Evolutionary conservation across 2,888 invertebrate genomes (phyloP).

Genomic region (Drosophila histrio): DNA sequence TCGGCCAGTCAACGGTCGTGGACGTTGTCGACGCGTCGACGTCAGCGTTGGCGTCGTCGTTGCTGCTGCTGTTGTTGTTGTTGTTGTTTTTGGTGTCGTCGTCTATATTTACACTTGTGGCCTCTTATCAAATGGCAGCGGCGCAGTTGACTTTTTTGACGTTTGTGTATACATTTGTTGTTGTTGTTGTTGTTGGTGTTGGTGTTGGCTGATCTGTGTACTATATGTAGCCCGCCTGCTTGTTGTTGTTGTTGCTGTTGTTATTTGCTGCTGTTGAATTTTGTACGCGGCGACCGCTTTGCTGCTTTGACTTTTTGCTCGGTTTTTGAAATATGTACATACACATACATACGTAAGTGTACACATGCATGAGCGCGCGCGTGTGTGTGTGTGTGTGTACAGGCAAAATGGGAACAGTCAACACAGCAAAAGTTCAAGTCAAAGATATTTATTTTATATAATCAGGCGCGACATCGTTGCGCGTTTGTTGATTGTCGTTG

Average conservation of each 20-base stretch:
- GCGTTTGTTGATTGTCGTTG: slow-evolving; percentile 52
- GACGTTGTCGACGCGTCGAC: slow-evolving; percentile 56
- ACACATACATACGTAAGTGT: slow-evolving; percentile 8
- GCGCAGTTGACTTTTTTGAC: slow-evolving; percentile 81
- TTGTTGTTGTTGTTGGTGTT: slow-evolving; percentile 37
- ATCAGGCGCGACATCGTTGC: slow-evolving; percentile 65
- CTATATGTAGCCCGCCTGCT: slow-evolving; percentile 60
- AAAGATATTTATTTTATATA: slow-evolving; percentile 68
- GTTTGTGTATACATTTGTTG: slow-evolving; percentile 68
- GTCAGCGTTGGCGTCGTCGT: slow-evolving; percentile 15
- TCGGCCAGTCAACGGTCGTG: slow-evolving; percentile 76
- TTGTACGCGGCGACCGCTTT: slow-evolving; percentile 75
- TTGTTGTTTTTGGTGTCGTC: slow-evolving; percentile 55
- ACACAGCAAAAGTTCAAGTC: slow-evolving; percentile 71
- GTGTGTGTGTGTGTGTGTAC: slow-evolving; percentile 14
- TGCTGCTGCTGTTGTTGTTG: slow-evolving; percentile 29
- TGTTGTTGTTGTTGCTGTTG: slow-evolving; percentile 46
- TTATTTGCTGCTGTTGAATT: slow-evolving; percentile 70
- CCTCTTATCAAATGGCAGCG: slow-evolving; percentile 81
- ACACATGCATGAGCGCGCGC: background rate
- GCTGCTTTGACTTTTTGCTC: slow-evolving; percentile 79
- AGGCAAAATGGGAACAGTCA: slow-evolving; percentile 77
- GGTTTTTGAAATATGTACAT: slow-evolving; percentile 61
- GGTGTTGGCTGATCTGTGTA: slow-evolving; percentile 73
- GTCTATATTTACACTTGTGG: slow-evolving; percentile 82